Conservation (phyloP, 2,888 invertebrate genomes). For the Xanthostigma xanthostigma region DNA sequence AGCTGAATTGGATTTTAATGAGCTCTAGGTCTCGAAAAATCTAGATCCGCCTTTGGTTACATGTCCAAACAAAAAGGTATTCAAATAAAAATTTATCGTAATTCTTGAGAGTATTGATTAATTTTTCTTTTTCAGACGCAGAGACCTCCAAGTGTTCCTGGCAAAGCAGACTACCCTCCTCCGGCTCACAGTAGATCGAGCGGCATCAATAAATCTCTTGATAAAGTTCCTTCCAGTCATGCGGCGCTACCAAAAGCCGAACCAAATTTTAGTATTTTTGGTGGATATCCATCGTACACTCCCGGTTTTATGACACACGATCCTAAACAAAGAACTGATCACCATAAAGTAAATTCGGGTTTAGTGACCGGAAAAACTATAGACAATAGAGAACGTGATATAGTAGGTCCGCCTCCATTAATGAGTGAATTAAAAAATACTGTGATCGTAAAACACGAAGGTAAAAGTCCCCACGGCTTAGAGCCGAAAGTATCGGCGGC, state of each 20-base stretch:
- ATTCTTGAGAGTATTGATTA: not conserved
- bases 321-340: slow-evolving; percentile 44
- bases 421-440: slow-evolving; percentile 52
- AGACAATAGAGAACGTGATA: slow-evolving; percentile 23
- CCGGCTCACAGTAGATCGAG: slow-evolving; percentile 28
- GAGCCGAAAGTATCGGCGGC: slow-evolving; percentile 33
- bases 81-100: too few relatives aligned
- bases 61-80: too few relatives aligned
- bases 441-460: slow-evolving; percentile 67
- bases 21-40: too few relatives aligned
- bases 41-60: too few relatives aligned
- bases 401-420: slow-evolving; percentile 46
- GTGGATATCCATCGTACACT: slow-evolving; percentile 41
- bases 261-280: slow-evolving; percentile 50
- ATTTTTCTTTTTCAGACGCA: slow-evolving; percentile 10
- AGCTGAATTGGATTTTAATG: too few relatives aligned
- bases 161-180: slow-evolving; percentile 31
- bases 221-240: slow-evolving; percentile 20
- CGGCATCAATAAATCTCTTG: slow-evolving; percentile 20
- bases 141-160: slow-evolving; percentile 26
- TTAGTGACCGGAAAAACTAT: slow-evolving; percentile 26
- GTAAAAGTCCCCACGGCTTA: slow-evolving; percentile 41
- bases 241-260: slow-evolving; percentile 41
- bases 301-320: slow-evolving; percentile 34
- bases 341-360: slow-evolving; percentile 24